These are phyloP conservation scores for Pissodes strobi DNA, from an alignment of 1,140 invertebrate genomes.

Conservation along the genomic window DNA sequence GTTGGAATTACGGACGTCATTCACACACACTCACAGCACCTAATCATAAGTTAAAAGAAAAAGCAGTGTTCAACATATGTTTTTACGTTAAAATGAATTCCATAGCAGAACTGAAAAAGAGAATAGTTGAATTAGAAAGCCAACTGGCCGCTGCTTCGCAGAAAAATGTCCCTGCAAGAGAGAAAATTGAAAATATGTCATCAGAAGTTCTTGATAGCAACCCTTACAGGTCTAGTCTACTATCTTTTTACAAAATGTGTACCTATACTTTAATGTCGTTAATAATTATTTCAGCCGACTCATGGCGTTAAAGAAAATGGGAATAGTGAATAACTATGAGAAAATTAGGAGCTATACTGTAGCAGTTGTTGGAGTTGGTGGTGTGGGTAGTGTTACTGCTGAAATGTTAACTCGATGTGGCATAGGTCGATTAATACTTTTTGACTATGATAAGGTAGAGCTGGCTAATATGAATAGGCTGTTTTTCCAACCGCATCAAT, in stretches of 20 bases:
- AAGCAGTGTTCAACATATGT: too few species aligned
- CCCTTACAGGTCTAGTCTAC: conserved; percentile 86
- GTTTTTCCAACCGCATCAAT: conserved; percentile 98
- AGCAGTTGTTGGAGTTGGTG: conserved; percentile 96
- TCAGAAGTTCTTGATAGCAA: conserved; percentile 97
- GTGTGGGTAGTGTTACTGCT: conserved; percentile 98
- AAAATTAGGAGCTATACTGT: conserved; percentile 89
- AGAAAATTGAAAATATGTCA: conserved; percentile 79
- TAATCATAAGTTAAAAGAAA: too few species aligned
- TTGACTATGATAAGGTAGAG: conserved; percentile 99
- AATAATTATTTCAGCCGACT: conserved; percentile 74
- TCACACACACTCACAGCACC: too few species aligned
- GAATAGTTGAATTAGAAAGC: conserved; percentile 47
- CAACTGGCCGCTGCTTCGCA: conserved; percentile 11
- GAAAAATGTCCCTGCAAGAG: conserved; percentile 50
- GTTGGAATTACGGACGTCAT: too few species aligned
- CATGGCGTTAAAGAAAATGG: conserved; percentile 99
- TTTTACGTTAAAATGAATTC: conserved; percentile 43
- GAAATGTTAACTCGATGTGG: conserved; percentile 99
- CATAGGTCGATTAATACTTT: conserved; percentile 94
- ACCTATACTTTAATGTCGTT: conserved; percentile 14
- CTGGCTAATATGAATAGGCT: conserved; percentile 99
- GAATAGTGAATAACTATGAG: conserved; percentile 98
- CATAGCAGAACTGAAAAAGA: conserved; percentile 53
- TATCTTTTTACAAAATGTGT: conserved; percentile 25